Evolutionary conservation across 1,140 invertebrate species (phyloP).

Genomic region (Pachyrhynchus sulphureomaculatus): DNA sequence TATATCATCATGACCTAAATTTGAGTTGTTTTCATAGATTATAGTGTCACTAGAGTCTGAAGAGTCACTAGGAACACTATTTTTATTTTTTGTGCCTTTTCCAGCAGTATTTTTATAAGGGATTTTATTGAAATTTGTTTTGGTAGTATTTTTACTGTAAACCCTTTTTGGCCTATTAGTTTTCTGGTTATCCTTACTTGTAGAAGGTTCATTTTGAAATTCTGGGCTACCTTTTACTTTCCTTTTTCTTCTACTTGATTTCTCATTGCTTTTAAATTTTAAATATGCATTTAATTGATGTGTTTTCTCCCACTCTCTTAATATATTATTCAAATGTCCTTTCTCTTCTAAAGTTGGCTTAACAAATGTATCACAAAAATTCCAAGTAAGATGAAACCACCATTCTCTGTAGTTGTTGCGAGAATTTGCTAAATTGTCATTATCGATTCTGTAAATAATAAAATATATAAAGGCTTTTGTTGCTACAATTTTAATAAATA

Average conservation of each 20-base stretch:
- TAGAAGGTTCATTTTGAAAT: not conserved
- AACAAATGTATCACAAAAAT: constrained; percentile 37
- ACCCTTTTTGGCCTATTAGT: not conserved
- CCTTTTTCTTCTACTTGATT: not conserved
- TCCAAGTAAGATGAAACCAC: constrained; percentile 42
- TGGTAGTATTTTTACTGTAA: not conserved
- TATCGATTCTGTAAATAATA: constrained; percentile 35
- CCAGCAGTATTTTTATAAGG: too few relatives aligned
- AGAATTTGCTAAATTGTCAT: constrained; percentile 36
- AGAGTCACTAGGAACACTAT: too few relatives aligned
- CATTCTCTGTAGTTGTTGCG: constrained; percentile 39
- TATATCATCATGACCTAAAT: too few relatives aligned
- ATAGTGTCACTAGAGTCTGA: too few relatives aligned
- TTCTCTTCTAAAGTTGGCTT: constrained; percentile 31
- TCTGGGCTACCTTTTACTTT: not conserved
- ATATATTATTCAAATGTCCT: not conserved
- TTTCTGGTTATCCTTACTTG: not conserved
- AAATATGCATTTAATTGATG: not conserved
- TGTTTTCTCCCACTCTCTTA: constrained; percentile 10
- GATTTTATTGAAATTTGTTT: too few relatives aligned
- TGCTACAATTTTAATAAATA: too few relatives aligned
- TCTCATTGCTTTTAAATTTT: not conserved
- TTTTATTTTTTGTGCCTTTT: too few relatives aligned
- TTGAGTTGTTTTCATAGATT: too few relatives aligned
- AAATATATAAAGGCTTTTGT: not conserved